Evolutionary conservation across 2,888 invertebrate genomes (phyloP).

Genomic region (Therioaphis trifolii): DNA sequence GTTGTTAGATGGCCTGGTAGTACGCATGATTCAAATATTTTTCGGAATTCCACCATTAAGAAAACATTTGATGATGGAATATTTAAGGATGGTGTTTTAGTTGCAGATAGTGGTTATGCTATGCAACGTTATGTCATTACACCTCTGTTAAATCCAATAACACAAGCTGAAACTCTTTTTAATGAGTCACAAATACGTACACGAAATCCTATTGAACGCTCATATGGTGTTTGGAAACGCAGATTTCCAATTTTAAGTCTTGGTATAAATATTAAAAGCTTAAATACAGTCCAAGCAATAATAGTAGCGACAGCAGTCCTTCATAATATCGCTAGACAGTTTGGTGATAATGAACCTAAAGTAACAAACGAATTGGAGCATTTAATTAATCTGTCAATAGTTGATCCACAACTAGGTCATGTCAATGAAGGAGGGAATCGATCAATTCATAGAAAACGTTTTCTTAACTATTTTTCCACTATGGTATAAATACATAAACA

Average conservation of each 20-base stretch:
- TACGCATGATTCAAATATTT: no score
- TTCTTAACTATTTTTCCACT: slow-evolving; percentile 24
- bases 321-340: slow-evolving; percentile 29
- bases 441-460: slow-evolving; percentile 28
- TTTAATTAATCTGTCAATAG: slow-evolving; percentile 10
- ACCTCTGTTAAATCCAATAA: slow-evolving; percentile 1
- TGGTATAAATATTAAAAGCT: slow-evolving; percentile 25
- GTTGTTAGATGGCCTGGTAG: no score
- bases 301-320: slow-evolving; percentile 22
- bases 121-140: background rate
- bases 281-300: slow-evolving; percentile 18
- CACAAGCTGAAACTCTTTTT: background rate
- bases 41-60: slow-evolving; percentile 30
- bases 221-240: slow-evolving; percentile 25
- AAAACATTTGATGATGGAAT: slow-evolving; percentile 51
- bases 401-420: slow-evolving; percentile 23
- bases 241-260: slow-evolving; percentile 36
- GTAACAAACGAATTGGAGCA: background rate
- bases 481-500: slow-evolving; percentile 10
- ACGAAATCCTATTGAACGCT: slow-evolving; percentile 29
- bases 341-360: slow-evolving; percentile 14
- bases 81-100: background rate
- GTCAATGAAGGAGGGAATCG: slow-evolving; percentile 8
- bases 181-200: slow-evolving; percentile 24
- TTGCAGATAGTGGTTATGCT: slow-evolving; percentile 6